Conservation (phyloP, 2,113 vertebrate genomes). For the Dunckerocampus dactyliophorus region DNA sequence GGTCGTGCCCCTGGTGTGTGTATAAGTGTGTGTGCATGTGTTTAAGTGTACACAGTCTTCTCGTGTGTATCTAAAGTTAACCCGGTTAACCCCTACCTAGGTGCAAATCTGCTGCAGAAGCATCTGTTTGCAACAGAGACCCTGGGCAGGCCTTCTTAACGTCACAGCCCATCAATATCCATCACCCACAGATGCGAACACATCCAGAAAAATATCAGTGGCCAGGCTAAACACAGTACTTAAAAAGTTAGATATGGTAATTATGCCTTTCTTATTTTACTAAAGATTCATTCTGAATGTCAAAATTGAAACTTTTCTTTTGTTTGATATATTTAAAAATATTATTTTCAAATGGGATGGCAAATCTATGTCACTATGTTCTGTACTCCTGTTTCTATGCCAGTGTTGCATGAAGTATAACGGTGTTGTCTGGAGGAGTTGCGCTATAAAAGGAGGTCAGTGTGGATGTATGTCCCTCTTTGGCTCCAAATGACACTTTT, state of each 20-base stretch:
- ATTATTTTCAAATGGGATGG: too few relatives aligned
- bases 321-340: too few relatives aligned
- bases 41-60: conserved; percentile 33
- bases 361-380: too few relatives aligned
- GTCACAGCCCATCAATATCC: conserved; percentile 56
- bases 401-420: too few relatives aligned
- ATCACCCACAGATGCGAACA: conserved; percentile 34
- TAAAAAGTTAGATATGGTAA: not conserved
- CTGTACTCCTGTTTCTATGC: too few relatives aligned
- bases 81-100: conserved; percentile 64
- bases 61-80: conserved; percentile 60
- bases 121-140: conserved; percentile 54
- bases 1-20: conserved; percentile 56
- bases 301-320: too few relatives aligned
- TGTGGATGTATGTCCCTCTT: too few relatives aligned
- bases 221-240: not conserved
- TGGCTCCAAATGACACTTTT: too few relatives aligned
- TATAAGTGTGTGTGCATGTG: conserved; percentile 32
- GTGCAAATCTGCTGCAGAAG: conserved; percentile 64
- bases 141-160: conserved; percentile 45
- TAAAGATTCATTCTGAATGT: not conserved
- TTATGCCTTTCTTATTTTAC: not conserved
- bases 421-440: too few relatives aligned
- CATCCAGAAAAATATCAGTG: not conserved
- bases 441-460: too few relatives aligned